Evolutionary conservation across 2,113 vertebrate species (phyloP).

Genomic region (Enhydra lutris): DNA sequence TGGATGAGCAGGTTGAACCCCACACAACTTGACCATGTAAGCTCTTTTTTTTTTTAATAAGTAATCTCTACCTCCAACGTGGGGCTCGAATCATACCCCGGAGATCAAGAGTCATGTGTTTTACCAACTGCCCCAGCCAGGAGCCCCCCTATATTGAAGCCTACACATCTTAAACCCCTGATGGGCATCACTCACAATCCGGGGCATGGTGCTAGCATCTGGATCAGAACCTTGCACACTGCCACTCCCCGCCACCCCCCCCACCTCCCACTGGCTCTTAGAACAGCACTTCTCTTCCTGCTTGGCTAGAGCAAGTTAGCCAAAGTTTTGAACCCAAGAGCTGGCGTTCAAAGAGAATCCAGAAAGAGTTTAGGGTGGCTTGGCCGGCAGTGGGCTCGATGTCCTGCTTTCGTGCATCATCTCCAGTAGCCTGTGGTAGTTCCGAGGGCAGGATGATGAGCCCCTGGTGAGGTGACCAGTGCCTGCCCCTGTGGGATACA

Average conservation of each 20-base stretch:
- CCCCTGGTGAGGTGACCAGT: neutral
- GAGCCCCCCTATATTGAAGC: neutral
- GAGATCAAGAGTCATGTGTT: neutral
- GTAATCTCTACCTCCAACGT: neutral
- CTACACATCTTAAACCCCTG: neutral
- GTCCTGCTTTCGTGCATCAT: accelerated
- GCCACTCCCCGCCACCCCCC: neutral
- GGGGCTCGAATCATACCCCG: neutral
- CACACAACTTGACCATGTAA: neutral
- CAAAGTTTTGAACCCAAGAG: neutral
- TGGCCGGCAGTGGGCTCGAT: neutral
- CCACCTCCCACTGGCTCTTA: neutral
- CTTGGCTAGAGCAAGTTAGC: accelerated
- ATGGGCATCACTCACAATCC: neutral
- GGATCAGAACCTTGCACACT: neutral
- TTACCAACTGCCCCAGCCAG: neutral
- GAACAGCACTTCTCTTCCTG: neutral
- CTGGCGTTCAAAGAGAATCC: neutral
- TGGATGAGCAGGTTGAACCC: neutral
- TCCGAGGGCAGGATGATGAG: neutral
- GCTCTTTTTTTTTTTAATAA: neutral
- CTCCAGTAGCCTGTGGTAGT: neutral
- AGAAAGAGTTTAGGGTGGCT: neutral
- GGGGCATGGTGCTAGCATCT: neutral
- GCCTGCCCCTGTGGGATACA: no score